Evolutionary conservation across 2,797 vertebrate genomes (phyloP).

Genomic region (Tenualosa thibaudeaui): DNA sequence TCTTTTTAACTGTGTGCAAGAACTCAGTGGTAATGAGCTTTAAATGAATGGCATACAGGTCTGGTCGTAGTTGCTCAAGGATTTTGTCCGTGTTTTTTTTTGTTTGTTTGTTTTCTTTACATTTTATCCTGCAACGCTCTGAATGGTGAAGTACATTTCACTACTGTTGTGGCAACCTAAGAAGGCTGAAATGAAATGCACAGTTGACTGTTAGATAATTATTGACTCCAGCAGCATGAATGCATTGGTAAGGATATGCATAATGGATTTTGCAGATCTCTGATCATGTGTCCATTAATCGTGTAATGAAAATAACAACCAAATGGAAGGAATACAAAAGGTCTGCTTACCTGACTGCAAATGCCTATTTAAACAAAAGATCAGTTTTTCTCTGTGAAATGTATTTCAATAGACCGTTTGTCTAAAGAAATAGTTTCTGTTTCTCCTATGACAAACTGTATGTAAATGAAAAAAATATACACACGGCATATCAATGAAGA

Average conservation of each 20-base stretch:
- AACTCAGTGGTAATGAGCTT: neutral
- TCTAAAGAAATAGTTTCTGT: neutral
- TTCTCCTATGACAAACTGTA: neutral
- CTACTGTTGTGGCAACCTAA: neutral
- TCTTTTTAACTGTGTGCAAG: neutral
- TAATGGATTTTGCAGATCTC: neutral
- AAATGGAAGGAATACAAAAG: neutral
- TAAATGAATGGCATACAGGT: neutral
- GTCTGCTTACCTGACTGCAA: neutral
- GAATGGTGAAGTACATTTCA: neutral
- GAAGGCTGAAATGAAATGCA: neutral
- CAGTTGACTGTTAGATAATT: neutral
- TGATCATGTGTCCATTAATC: neutral
- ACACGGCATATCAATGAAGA: too few relatives aligned
- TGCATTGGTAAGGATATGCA: neutral
- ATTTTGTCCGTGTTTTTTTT: neutral
- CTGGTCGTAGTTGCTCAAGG: neutral
- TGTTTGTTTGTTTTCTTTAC: neutral
- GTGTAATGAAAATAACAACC: neutral
- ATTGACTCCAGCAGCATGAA: neutral
- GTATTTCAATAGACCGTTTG: too few relatives aligned
- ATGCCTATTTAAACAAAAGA: neutral
- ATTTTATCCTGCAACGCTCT: neutral
- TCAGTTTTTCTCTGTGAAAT: neutral
- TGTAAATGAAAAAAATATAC: neutral